These are phyloP conservation scores for Lasioglossum villosulum DNA, from an alignment of 2,888 invertebrate species.

Conservation along the genomic window DNA sequence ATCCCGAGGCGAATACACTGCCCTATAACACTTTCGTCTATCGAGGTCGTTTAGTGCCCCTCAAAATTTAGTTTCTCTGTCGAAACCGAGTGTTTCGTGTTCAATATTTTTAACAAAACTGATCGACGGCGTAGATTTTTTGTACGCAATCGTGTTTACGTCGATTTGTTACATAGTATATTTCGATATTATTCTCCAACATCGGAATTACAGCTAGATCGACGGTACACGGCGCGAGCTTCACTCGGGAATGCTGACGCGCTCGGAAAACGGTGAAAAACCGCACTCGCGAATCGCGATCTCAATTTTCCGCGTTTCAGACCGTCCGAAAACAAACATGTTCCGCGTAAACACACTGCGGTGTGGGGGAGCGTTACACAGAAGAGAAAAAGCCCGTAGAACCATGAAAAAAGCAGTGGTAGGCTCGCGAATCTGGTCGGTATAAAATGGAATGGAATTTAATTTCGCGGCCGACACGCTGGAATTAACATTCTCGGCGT, in stretches of 20 bases:
- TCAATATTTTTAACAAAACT: no score
- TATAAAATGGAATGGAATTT: conserved; percentile 72
- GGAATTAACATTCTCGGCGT: conserved; percentile 70
- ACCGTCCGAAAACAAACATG: conserved; percentile 1
- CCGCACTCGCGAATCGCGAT: neutral
- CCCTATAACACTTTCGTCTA: no score
- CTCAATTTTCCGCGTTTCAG: neutral
- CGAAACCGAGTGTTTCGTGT: no score
- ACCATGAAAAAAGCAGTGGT: neutral
- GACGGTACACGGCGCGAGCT: neutral
- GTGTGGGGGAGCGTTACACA: neutral
- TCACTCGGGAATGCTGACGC: neutral
- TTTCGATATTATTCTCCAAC: neutral
- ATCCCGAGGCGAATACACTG: no score
- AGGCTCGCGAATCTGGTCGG: conserved; percentile 2
- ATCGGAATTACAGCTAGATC: neutral
- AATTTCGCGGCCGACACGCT: conserved; percentile 65
- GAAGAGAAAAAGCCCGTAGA: neutral
- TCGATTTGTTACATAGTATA: no score
- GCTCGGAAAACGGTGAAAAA: neutral
- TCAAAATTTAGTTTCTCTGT: no score
- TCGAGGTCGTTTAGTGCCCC: no score
- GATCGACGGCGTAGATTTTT: no score
- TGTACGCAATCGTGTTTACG: no score
- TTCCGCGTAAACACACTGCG: neutral